A percentile compares a stretch with the other conserved stretches of the same genome.
Evolutionary conservation across 1,140 invertebrate genomes (phyloP).

Genomic region (Hestina assimilis): DNA sequence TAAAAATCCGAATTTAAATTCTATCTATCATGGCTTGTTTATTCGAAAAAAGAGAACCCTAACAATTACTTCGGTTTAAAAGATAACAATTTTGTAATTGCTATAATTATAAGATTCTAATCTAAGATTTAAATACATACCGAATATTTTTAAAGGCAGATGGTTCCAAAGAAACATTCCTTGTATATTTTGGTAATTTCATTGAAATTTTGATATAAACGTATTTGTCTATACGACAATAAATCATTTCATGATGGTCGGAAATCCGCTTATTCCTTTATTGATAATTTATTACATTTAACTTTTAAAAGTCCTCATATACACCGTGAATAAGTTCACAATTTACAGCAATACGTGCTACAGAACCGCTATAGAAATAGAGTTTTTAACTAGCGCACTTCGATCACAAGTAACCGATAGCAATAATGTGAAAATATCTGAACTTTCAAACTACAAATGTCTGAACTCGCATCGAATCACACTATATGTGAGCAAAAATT

Average conservation of each 20-base stretch:
- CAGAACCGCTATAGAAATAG: too few species aligned
- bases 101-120: background rate
- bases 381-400: too few species aligned
- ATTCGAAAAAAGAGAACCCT: background rate
- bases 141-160: slow-evolving; percentile 14
- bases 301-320: too few species aligned
- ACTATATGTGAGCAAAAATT: too few species aligned
- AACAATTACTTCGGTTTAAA: background rate
- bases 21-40: background rate
- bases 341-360: too few species aligned
- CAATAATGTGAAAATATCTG: too few species aligned
- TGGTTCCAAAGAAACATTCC: slow-evolving; percentile 17
- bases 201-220: slow-evolving; percentile 24
- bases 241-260: slow-evolving; percentile 14
- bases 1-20: background rate
- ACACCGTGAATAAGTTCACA: too few species aligned
- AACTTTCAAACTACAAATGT: too few species aligned
- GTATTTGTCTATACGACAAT: slow-evolving; percentile 32
- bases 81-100: slow-evolving; percentile 7
- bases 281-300: too few species aligned
- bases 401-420: too few species aligned
- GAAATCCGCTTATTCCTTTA: slow-evolving; percentile 26
- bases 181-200: slow-evolving; percentile 22
- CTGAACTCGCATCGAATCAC: too few species aligned
- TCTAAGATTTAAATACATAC: slow-evolving; percentile 1